Base-by-base conservation (phyloP, 2,888 invertebrate species). In the Operophtera brumata region DNA sequence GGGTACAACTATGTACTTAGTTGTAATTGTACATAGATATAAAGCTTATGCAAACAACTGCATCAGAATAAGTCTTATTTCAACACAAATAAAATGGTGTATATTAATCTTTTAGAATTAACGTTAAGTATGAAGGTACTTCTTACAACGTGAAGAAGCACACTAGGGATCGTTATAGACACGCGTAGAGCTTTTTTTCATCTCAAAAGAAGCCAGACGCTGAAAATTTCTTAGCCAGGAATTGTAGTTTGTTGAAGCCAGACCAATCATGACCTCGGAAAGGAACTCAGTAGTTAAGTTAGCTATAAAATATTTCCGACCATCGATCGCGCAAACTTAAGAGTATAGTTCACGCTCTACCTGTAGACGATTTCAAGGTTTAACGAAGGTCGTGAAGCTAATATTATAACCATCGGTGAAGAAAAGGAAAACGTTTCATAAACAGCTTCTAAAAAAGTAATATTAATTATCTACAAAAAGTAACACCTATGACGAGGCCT, bases 261-360 rank as follows among this genome's bases (percentile, higher is more conserved):
- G 20, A 47, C 43, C 30, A 45, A 54, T 58, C 41, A 14, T 48
- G 34, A 46, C 52, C 46, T 52, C 25, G 52, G 39, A n/a, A n/a
- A n/a, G n/a, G 30, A 43, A 28, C 39, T 46, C 25, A 43, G 20
- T 32, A 37, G 37, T 43, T 40, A 51, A 40, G 42, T 37, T 44
- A 45, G 44, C 48, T 48, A 55, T 47, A 43, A 54, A 53, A 55
- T 53, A 52, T 55, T 52, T 54, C 51, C 36, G 39, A 30, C 32
- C 20, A 52, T 54, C 48, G 54, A 58, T 54, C 54, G 49, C 36
- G 43, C 39, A 10, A 43, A 54, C 53, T 53, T n/a, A 42, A 35
- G 30, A 47, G 47, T 45, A 25, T 32, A 11, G 12, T 36, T 47
- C 12, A 12, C 41, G n/a, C 30, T 37, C 12, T 42, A 54, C 46